A percentile compares a stretch with the other conserved stretches of the same genome.
Evolutionary conservation across 2,888 invertebrate species (phyloP).

Genomic region (Odontomyia ornata): DNA sequence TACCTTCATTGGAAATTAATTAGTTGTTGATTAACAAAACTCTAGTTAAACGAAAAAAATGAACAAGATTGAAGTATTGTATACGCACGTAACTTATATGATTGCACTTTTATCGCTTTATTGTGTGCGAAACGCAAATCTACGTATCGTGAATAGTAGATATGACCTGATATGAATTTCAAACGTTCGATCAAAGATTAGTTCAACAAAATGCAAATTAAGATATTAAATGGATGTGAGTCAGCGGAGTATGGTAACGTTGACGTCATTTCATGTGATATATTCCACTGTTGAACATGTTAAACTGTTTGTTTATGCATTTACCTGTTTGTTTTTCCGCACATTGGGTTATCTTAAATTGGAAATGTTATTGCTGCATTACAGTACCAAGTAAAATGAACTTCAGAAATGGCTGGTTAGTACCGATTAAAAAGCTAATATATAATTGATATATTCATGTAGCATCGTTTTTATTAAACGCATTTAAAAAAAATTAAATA

Average conservation of each 20-base stretch:
- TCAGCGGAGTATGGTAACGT: neutral
- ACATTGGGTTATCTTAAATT: neutral
- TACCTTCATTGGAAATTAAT: too few species aligned
- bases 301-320: neutral
- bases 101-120: too few species aligned
- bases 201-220: neutral
- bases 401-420: neutral
- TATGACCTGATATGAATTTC: conserved; percentile 1
- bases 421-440: neutral
- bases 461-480: too few species aligned
- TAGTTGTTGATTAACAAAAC: too few species aligned
- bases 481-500: too few species aligned
- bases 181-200: neutral
- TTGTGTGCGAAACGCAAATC: too few species aligned
- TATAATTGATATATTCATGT: too few species aligned
- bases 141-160: neutral
- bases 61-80: too few species aligned
- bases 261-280: neutral
- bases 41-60: too few species aligned
- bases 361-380: too few species aligned
- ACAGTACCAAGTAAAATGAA: neutral
- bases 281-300: neutral
- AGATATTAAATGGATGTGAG: neutral
- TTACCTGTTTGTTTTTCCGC: neutral
- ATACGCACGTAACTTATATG: too few species aligned